Conservation (phyloP, 1,140 invertebrate genomes). For the Hydropsyche tenuis region DNA sequence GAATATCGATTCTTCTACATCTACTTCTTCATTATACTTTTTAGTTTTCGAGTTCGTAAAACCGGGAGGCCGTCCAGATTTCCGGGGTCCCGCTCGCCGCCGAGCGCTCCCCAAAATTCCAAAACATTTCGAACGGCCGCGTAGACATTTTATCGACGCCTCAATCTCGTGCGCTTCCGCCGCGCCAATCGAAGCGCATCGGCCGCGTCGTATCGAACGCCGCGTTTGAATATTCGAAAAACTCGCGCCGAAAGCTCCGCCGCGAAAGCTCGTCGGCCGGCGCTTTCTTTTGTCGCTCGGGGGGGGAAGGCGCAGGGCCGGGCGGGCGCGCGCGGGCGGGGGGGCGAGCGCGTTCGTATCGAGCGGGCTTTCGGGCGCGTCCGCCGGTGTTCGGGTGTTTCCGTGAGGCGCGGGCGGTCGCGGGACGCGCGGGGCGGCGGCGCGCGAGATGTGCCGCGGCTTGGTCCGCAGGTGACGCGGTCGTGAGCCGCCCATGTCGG, state of each 20-base stretch:
- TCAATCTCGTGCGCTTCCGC: background rate
- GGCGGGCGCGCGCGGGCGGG: background rate
- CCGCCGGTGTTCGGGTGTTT: background rate
- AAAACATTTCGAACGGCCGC: background rate
- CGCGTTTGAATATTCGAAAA: background rate
- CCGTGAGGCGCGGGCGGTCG: background rate
- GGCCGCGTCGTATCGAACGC: background rate
- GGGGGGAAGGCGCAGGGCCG: too few relatives aligned
- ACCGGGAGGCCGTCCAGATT: too few relatives aligned
- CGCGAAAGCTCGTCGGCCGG: background rate
- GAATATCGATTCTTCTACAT: too few relatives aligned
- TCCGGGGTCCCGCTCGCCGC: too few relatives aligned
- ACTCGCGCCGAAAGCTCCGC: background rate
- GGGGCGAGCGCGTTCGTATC: background rate
- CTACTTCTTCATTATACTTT: too few relatives aligned
- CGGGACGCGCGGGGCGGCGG: slow-evolving; percentile 18
- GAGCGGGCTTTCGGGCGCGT: background rate
- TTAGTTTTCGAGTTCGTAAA: too few relatives aligned
- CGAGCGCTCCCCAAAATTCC: too few relatives aligned
- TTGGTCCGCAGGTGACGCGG: slow-evolving; percentile 37
- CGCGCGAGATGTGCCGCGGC: slow-evolving; percentile 19
- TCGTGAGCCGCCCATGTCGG: slow-evolving; percentile 51
- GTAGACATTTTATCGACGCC: background rate
- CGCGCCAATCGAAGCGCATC: background rate
- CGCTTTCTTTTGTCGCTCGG: background rate